These are phyloP conservation scores for Pachypsylla venusta DNA, from an alignment of 1,140 invertebrate genomes.

Conservation along the genomic window DNA sequence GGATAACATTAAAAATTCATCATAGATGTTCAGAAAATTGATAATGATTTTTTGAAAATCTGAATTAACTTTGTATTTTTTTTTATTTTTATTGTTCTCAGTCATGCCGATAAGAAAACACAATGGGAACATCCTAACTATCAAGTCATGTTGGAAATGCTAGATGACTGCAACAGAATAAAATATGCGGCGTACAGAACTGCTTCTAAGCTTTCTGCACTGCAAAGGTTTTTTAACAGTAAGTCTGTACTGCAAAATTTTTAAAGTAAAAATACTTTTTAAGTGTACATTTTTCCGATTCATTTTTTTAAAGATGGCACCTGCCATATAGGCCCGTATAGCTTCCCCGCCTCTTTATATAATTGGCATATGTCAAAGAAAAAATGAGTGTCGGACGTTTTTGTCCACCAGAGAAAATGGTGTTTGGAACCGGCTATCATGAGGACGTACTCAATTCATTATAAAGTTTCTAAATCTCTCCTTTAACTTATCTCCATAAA, in stretches of 20 bases:
- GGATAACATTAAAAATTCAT: background rate
- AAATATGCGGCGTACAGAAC: slow-evolving; percentile 67
- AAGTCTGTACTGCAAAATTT: slow-evolving; percentile 28
- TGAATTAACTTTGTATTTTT: background rate
- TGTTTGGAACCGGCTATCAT: too few relatives aligned
- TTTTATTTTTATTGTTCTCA: slow-evolving; percentile 10
- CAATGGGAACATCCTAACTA: slow-evolving; percentile 20
- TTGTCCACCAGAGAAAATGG: too few relatives aligned
- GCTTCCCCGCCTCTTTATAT: too few relatives aligned
- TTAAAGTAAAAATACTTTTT: too few relatives aligned
- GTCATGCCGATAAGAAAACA: slow-evolving; percentile 14
- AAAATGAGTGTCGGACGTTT: too few relatives aligned
- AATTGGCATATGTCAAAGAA: too few relatives aligned
- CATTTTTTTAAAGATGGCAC: too few relatives aligned
- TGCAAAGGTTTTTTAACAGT: slow-evolving; percentile 50
- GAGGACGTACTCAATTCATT: too few relatives aligned
- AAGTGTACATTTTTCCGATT: slow-evolving; percentile 11
- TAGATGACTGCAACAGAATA: slow-evolving; percentile 55
- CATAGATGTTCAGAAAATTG: background rate
- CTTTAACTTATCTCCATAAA: too few relatives aligned
- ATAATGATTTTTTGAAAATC: background rate
- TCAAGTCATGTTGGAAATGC: slow-evolving; percentile 16
- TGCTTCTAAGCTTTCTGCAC: slow-evolving; percentile 56
- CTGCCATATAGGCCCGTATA: too few relatives aligned
- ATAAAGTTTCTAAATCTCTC: too few relatives aligned